Base-by-base conservation (phyloP, 2,113 vertebrate genomes). In the Strigops habroptila region DNA sequence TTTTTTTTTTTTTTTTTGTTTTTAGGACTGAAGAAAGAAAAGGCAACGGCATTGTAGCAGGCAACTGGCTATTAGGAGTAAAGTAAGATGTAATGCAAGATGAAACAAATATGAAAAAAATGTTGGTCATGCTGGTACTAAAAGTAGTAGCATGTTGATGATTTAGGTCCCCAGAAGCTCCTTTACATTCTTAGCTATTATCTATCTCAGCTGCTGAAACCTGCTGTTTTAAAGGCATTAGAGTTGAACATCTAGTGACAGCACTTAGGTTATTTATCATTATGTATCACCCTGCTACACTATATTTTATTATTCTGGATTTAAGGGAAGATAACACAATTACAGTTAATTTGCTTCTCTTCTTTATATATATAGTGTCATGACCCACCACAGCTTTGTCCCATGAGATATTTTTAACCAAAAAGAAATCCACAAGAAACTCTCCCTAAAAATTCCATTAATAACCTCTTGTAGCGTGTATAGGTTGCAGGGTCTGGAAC, bases 371-470 rank as follows among this genome's bases (percentile, higher is more conserved):
- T 97, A 97, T 98, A 94, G 98, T 99, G 98, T 98, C 98, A 97
- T 98, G 98, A 98, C 99, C 98, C 98, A 98, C 97, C 98, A 96
- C 64, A 96, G 98, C 98, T 98, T 98, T 97, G 97, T 99, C 99
- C 99, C 98, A 93, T 39, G 99, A 98, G 99, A 98, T 98, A 98
- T 98, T 98, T 98, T 97, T 97, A 97, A 97, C 98, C 98, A 98
- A 97, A 98, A 98, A 98, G 97, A 98, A 98, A 98, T 97, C 98
- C 98, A 97, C 98, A 98, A 98, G 98, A 98, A 98, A 98, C 98
- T 98, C 98, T 98, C 98, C 98, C 98, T 98, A 98, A 98, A 98
- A 99, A 99, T 99, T 98, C 98, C 98, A 98, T 98, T 98, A 98
- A 98, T 99, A 98, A 98, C 98, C 98, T 98, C 96, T 98, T 98